These are phyloP conservation scores for Odontothrips loti DNA, from an alignment of 2,888 invertebrate genomes.

Conservation along the genomic window DNA sequence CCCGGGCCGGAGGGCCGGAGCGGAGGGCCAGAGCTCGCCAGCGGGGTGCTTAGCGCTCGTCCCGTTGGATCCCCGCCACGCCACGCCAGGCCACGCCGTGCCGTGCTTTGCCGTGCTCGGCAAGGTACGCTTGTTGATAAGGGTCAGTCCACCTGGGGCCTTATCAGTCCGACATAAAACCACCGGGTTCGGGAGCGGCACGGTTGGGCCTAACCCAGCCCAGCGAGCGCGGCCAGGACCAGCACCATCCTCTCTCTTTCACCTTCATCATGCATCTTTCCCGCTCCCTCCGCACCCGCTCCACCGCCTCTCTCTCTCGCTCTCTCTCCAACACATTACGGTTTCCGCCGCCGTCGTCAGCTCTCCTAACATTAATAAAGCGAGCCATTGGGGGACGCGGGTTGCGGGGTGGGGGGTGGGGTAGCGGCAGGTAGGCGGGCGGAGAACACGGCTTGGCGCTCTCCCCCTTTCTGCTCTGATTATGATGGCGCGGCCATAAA, in stretches of 20 bases:
- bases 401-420: too few relatives aligned
- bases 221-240: slow-evolving; percentile 38
- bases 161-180: slow-evolving; percentile 13
- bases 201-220: too few relatives aligned
- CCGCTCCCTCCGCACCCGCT: slow-evolving; percentile 36
- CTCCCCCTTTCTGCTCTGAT: slow-evolving; percentile 46
- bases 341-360: slow-evolving; percentile 41
- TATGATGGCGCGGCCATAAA: slow-evolving; percentile 44
- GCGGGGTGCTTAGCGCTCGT: slow-evolving; percentile 13
- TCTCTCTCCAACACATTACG: slow-evolving; percentile 42
- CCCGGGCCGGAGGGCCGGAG: too few relatives aligned
- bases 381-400: slow-evolving; percentile 46
- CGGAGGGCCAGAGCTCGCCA: too few relatives aligned
- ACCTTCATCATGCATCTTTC: slow-evolving; percentile 37
- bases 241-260: slow-evolving; percentile 37
- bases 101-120: neutral
- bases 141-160: slow-evolving; percentile 24
- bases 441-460: too few relatives aligned
- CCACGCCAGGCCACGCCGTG: too few relatives aligned
- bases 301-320: slow-evolving; percentile 36
- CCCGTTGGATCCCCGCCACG: neutral
- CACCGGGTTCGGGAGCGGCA: too few relatives aligned
- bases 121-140: neutral
- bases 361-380: slow-evolving; percentile 44
- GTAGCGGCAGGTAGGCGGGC: too few relatives aligned